These are phyloP conservation scores for Dugesia japonica DNA, from an alignment of 2,888 invertebrate species.

Conservation along the genomic window DNA sequence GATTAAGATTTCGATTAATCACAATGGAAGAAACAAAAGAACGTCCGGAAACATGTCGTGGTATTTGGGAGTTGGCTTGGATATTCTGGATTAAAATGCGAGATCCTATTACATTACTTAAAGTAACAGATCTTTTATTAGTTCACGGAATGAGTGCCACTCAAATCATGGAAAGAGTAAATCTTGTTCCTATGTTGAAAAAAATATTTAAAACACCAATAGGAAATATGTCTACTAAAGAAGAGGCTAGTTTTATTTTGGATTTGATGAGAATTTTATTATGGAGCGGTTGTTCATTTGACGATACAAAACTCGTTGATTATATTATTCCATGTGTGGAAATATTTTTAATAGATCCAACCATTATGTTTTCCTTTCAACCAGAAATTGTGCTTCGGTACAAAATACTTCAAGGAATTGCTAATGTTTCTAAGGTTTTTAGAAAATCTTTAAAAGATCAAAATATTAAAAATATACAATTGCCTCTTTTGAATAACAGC, in stretches of 20 bases:
- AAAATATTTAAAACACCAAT: background rate
- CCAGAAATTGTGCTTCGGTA: background rate
- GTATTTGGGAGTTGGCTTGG: slow-evolving; percentile 20
- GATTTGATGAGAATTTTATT: background rate
- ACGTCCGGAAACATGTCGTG: background rate
- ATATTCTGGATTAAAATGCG: slow-evolving; percentile 23
- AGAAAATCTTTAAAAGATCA: background rate
- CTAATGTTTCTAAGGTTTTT: background rate
- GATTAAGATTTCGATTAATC: slow-evolving; percentile 17
- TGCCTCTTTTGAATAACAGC: background rate
- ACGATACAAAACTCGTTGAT: background rate
- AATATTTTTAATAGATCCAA: background rate
- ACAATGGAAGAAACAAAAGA: background rate
- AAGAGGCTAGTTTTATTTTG: background rate
- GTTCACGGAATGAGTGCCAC: slow-evolving; percentile 1
- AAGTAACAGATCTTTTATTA: background rate
- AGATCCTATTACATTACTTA: background rate
- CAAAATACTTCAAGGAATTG: background rate
- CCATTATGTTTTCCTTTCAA: background rate
- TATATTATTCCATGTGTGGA: background rate
- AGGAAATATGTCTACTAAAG: background rate
- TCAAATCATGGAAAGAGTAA: slow-evolving; percentile 4
- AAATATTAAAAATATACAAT: background rate
- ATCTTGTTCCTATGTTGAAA: background rate
- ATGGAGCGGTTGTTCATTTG: background rate